Base-by-base conservation (phyloP, 2,888 invertebrate species). In the Yponomeuta sedellus region DNA sequence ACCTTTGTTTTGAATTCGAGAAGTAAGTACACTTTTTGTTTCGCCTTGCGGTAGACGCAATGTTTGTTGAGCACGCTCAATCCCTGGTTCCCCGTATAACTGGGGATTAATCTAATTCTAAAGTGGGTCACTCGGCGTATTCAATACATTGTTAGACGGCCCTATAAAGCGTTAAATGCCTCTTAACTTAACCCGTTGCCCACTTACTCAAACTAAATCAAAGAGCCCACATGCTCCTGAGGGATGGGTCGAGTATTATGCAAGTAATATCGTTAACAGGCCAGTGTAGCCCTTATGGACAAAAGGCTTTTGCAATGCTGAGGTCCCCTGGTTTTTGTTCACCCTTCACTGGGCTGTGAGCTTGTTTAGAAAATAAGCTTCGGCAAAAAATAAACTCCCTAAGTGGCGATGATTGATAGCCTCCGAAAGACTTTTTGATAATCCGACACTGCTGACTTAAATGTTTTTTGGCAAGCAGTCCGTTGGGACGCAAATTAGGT, bases 301-400 rank as follows among this genome's bases (percentile, higher is more conserved):
- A 59, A 59, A 59, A 20, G 73, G 59, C 52, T 63, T 67, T 69
- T 74, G 77, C 74, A 75, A 77, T 73, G 70, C 68, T 59, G 62
- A 34, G 28, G 62, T 70, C 70, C 73, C 74, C 71, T 71, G 69
- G 71, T 75, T 79, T 80, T 76, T 75, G 72, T 73, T 69, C 69
- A 73, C 66, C 68, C 71, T 19, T 28, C 64, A 56, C 62, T 22
- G 64, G 65, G 64, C 61, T 61, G 44, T 34, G 59, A 65, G 67
- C 67, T 70, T 69, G 68, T 68, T 68, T 69, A 67, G 67, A 67
- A 68, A 67, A 67, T 65, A 62, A 59, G 66, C 63, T 67, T 62
- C n/a, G 59, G 64, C 52, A 68, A 68, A 67, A 68, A 68, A 64
- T 61, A 40, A 56, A 68, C 67, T 66, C 62, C 64, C 66, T 68